Evolutionary conservation across 92 coral and sea anemone species (phyloP).

Genomic region (Phymanthus crucifer): DNA sequence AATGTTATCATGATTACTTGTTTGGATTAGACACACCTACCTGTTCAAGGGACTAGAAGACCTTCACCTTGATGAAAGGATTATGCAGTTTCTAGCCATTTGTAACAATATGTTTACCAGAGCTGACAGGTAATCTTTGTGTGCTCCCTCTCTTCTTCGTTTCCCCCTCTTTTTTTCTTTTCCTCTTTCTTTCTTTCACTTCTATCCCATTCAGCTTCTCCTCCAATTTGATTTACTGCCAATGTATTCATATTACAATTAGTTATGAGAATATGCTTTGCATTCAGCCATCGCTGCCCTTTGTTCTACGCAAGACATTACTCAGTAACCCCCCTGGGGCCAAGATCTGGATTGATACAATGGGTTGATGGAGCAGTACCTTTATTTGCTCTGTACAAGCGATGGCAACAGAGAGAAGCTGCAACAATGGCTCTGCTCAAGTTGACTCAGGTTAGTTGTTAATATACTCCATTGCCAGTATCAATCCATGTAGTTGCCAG

Average conservation of each 20-base stretch:
- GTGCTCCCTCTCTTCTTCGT: neutral
- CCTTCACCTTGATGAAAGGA: conserved; percentile 94
- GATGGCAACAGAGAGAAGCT: conserved; percentile 98
- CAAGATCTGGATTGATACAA: conserved; percentile 96
- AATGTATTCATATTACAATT: neutral
- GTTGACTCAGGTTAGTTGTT: conserved; percentile 78
- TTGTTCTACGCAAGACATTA: conserved; percentile 95
- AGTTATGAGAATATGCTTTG: neutral
- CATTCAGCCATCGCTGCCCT: conserved; percentile 73
- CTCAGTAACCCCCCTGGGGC: conserved; percentile 98
- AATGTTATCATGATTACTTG: neutral
- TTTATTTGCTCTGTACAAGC: conserved; percentile 87
- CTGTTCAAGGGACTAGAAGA: conserved; percentile 98
- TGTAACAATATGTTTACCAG: conserved; percentile 99
- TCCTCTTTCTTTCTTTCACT: neutral
- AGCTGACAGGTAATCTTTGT: conserved; percentile 79
- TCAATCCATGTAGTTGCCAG: neutral
- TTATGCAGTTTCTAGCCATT: conserved; percentile 96
- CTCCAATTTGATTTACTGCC: no score
- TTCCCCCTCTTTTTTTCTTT: neutral
- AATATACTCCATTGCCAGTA: neutral
- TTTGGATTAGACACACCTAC: conserved; percentile 76
- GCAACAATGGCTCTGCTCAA: conserved; percentile 75
- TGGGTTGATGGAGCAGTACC: conserved; percentile 99
- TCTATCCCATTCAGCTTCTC: neutral